Evolutionary conservation across 2,888 invertebrate genomes (phyloP).

Genomic region (Cheilosia variabilis): DNA sequence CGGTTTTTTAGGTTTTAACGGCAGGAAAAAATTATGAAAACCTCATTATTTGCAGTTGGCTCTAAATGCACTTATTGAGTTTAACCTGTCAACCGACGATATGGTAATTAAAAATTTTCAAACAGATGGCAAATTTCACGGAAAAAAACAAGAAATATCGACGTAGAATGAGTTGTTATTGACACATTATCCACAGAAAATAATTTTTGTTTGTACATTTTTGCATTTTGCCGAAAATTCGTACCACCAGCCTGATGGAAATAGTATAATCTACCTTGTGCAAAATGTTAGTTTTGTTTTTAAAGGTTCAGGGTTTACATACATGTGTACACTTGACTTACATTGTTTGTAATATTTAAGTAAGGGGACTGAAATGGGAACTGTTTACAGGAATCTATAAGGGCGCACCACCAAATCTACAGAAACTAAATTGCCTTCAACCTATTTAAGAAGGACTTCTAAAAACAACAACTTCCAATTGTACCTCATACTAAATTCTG

Average conservation of each 20-base stretch:
- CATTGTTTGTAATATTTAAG: too few relatives aligned
- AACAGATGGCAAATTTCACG: too few relatives aligned
- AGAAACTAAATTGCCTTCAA: not conserved
- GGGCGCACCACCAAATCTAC: constrained; percentile 9
- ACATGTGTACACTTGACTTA: not conserved
- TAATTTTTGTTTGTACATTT: too few relatives aligned
- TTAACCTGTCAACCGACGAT: too few relatives aligned
- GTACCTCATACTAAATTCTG: constrained; percentile 28
- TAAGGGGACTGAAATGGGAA: not conserved
- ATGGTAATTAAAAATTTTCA: too few relatives aligned
- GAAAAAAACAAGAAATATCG: too few relatives aligned
- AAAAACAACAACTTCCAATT: constrained; percentile 2
- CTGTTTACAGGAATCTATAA: not conserved
- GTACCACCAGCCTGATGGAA: not conserved
- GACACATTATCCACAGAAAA: not conserved
- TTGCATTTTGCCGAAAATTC: too few relatives aligned
- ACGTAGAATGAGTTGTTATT: too few relatives aligned
- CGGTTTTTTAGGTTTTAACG: too few relatives aligned
- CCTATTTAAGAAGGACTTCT: not conserved
- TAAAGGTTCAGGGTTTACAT: not conserved
- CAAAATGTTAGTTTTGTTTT: not conserved
- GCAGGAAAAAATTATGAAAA: too few relatives aligned
- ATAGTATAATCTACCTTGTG: not conserved
- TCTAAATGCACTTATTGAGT: too few relatives aligned
- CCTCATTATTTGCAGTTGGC: too few relatives aligned